These are phyloP conservation scores for Gnathonemus echidnorhynchus DNA, from an alignment of 2,113 vertebrate genomes.

Conservation along the genomic window DNA sequence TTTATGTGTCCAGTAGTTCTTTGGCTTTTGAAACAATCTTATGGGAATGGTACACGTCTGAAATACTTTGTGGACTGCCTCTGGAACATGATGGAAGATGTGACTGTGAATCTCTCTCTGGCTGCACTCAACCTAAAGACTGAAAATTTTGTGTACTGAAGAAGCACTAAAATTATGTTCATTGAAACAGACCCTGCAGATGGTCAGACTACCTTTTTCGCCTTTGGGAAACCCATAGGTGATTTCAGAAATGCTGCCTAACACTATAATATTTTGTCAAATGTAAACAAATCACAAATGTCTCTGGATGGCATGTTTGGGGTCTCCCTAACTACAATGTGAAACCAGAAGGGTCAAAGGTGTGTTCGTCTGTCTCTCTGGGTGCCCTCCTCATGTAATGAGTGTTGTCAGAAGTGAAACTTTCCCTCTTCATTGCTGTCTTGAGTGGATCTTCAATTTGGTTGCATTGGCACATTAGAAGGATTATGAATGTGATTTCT, in stretches of 20 bases:
- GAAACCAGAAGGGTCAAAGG: not conserved
- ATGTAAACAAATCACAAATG: not conserved
- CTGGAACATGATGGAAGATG: not conserved
- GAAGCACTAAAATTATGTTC: not conserved
- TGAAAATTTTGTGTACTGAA: not conserved
- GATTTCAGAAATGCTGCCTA: slow-evolving; percentile 3
- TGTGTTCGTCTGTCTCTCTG: not conserved
- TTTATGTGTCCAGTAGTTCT: not conserved
- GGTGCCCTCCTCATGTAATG: not conserved
- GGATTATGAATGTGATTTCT: not conserved
- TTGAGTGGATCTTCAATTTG: not conserved
- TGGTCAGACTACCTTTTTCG: not conserved
- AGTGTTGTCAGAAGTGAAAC: not conserved
- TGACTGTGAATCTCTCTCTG: not conserved
- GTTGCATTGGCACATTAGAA: not conserved
- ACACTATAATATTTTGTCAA: not conserved
- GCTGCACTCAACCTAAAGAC: slow-evolving; percentile 8
- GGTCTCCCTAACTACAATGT: not conserved
- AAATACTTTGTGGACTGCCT: not conserved
- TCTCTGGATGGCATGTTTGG: not conserved
- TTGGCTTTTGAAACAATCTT: not conserved
- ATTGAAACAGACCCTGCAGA: not conserved
- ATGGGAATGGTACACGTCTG: not conserved
- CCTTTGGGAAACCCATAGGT: not conserved
- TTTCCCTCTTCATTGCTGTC: not conserved